A percentile compares a stretch with the other conserved stretches of the same genome.
Conservation (phyloP, 2,888 invertebrate species). For the Aphelenchoides bicaudatus region DNA sequence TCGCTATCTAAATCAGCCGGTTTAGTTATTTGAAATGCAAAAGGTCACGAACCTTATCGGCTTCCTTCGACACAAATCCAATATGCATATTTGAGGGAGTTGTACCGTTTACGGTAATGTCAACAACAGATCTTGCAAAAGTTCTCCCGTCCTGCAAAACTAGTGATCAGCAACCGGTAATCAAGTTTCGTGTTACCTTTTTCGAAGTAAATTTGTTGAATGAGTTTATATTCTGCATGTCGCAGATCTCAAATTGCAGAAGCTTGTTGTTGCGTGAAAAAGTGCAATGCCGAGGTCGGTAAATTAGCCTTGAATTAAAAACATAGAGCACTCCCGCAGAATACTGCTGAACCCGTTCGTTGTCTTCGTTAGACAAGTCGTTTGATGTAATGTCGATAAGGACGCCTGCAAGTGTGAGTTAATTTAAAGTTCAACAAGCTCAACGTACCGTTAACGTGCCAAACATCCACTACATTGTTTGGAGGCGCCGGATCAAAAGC, state of each 20-base stretch:
- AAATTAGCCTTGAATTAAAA: slow-evolving; percentile 37
- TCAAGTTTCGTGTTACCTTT: slow-evolving; percentile 25
- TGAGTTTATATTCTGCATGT: slow-evolving; percentile 35
- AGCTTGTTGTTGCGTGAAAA: slow-evolving; percentile 28
- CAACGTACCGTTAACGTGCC: slow-evolving; percentile 48
- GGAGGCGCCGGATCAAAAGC: slow-evolving; percentile 53
- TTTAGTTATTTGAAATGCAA: background rate
- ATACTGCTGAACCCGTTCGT: slow-evolving; percentile 30
- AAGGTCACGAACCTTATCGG: slow-evolving; percentile 29
- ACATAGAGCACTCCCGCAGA: slow-evolving; percentile 42
- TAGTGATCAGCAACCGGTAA: background rate
- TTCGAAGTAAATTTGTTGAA: slow-evolving; percentile 39
- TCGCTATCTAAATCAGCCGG: slow-evolving; percentile 40
- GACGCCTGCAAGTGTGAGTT: slow-evolving; percentile 7
- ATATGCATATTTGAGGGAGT: slow-evolving; percentile 24
- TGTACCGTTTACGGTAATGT: slow-evolving; percentile 24
- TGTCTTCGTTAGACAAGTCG: slow-evolving; percentile 2
- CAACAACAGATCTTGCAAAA: slow-evolving; percentile 30
- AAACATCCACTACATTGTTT: slow-evolving; percentile 47
- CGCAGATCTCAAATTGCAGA: slow-evolving; percentile 37
- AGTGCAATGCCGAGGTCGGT: slow-evolving; percentile 31
- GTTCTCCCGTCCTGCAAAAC: slow-evolving; percentile 33
- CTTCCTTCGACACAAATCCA: slow-evolving; percentile 36
- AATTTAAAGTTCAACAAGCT: no score
- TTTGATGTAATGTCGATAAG: slow-evolving; percentile 34